phyloP scores from a whole-genome alignment of 2,797 vertebrate species.

The Picus viridis region DNA sequence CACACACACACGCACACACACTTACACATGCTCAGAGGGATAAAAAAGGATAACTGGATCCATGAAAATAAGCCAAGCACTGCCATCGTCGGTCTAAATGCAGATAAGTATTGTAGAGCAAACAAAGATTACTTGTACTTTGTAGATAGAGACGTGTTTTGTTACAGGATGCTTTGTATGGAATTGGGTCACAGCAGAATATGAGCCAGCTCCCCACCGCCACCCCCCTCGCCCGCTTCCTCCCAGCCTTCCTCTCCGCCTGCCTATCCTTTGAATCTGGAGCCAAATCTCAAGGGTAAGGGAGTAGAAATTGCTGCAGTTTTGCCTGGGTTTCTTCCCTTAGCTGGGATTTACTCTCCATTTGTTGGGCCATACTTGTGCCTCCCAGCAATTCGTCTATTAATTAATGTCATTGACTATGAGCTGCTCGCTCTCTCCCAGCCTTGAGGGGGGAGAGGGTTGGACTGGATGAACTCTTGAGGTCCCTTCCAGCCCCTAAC shows the following conservation, averaged over 20 bases:
- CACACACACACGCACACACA: neutral
- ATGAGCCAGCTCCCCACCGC: slow-evolving; percentile 57
- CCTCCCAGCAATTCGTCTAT: slow-evolving; percentile 22
- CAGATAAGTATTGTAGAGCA: slow-evolving; percentile 77
- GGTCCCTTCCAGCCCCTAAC: too few species aligned
- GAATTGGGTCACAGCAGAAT: slow-evolving; percentile 75
- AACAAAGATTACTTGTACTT: slow-evolving; percentile 78
- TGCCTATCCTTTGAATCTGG: slow-evolving; percentile 74
- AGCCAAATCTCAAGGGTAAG: slow-evolving; percentile 74
- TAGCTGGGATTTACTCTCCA: slow-evolving; percentile 53
- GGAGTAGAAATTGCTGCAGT: slow-evolving; percentile 52
- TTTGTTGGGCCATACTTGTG: neutral
- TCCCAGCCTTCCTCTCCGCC: slow-evolving; percentile 45
- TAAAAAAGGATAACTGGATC: slow-evolving; percentile 71
- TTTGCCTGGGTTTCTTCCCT: neutral
- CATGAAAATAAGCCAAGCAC: slow-evolving; percentile 71
- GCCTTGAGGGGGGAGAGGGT: neutral
- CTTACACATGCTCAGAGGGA: slow-evolving; percentile 33
- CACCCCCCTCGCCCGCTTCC: slow-evolving; percentile 7
- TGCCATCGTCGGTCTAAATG: slow-evolving; percentile 71
- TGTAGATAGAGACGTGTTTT: slow-evolving; percentile 72
- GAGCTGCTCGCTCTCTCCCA: neutral
- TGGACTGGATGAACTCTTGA: too few species aligned
- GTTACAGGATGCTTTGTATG: slow-evolving; percentile 77
- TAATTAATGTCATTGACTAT: slow-evolving; percentile 62